Base-by-base conservation (phyloP, 2,888 invertebrate species). In the Mamestra brassicae region DNA sequence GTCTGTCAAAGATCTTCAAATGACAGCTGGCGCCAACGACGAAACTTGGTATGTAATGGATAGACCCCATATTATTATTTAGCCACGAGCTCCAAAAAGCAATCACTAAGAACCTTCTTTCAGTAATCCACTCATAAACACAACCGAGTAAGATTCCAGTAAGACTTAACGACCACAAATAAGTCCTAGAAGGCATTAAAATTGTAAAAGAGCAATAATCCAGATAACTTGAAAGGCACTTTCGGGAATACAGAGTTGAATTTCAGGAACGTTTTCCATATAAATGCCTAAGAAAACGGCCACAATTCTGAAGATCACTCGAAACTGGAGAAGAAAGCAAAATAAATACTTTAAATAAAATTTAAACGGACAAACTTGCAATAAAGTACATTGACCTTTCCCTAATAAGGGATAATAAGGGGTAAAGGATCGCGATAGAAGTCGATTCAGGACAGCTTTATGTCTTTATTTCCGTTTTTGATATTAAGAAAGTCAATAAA, bases 191-290 rank as follows among this genome's bases (percentile, higher is more conserved):
- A 68, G 26, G 68, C 70, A 74, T 80, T 71, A 78, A 74, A 80
- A 80, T 73, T 66, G 62, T 76, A 66, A 75, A 64, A 63, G 64
- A 76, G 73, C 64, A 70, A 74, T 83, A 83, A 83, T 79, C 78
- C 66, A 66, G 75, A 87, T 80, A 80, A 87, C 75, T 80, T 85
- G 74, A 36, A 75, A 77, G 63, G 61, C 78, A 74, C 69, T 80
- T 82, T 77, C 34, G 70, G 68, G 80, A 76, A 74, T 76, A 66
- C 68, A 7, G n/a, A 60, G 42, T 54, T 11, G 69, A 55, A 78
- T 77, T 83, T 80, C 47, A 80, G 62, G 57, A 73, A 55, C 55
- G 13, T 47, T 79, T 75, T 71, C 57, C 61, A 55, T 70, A 47
- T 15, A 70, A 80, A 84, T 57, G 75, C 58, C 45, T 13, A 55